A percentile compares a stretch with the other conserved stretches of the same genome.
Evolutionary conservation across 2,797 vertebrate species (phyloP).

Genomic region (Borostomias antarcticus): DNA sequence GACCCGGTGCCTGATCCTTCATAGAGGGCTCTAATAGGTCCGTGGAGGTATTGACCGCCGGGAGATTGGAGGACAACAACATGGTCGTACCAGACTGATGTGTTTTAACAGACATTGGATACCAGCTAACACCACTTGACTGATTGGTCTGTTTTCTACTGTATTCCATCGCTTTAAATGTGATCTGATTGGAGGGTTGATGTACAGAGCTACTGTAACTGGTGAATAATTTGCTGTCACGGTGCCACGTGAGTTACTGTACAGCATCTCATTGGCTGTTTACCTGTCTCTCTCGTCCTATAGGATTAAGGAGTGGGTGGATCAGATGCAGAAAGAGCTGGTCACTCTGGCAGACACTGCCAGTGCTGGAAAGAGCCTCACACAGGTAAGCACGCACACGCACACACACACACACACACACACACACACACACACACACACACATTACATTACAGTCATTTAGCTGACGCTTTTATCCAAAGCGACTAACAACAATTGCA

Average conservation of each 20-base stretch:
- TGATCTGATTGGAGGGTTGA: not conserved
- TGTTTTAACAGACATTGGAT: not conserved
- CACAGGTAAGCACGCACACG: slow-evolving; percentile 79
- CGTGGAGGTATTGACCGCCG: not conserved
- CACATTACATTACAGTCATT: too few relatives aligned
- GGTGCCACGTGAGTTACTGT: not conserved
- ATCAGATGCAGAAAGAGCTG: slow-evolving; percentile 96
- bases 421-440: not conserved
- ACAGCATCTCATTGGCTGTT: slow-evolving; percentile 33
- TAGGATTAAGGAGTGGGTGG: slow-evolving; percentile 96
- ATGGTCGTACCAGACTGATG: slow-evolving; percentile 2
- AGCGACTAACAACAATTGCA: too few relatives aligned
- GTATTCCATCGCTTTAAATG: not conserved
- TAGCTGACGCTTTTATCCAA: too few relatives aligned
- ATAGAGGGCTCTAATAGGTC: slow-evolving; percentile 5
- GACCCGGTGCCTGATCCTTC: slow-evolving; percentile 38
- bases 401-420: slow-evolving; percentile 3
- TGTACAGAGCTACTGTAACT: not conserved
- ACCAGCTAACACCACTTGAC: not conserved
- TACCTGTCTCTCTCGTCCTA: slow-evolving; percentile 44
- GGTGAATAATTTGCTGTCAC: not conserved
- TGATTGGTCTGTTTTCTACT: not conserved
- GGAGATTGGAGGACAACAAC: not conserved
- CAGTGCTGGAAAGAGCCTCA: slow-evolving; percentile 86
- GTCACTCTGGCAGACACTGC: slow-evolving; percentile 88